phyloP scores from a whole-genome alignment of 2,888 invertebrate genomes.

The Galerucella calmariensis region DNA sequence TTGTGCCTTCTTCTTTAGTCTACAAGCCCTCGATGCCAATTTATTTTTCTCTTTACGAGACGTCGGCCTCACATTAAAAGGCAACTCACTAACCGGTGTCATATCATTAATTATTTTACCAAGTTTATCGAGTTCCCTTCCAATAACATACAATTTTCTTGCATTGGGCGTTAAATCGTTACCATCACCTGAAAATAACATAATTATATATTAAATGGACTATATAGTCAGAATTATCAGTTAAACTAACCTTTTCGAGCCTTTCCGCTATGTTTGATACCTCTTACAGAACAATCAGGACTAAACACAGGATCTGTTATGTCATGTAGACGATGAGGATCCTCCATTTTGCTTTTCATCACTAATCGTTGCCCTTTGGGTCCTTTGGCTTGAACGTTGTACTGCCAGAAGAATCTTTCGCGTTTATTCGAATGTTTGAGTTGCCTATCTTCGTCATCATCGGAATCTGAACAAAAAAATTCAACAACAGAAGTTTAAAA shows the following conservation, averaged over 20 bases:
- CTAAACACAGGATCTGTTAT: conserved; percentile 97
- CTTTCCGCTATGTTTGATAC: conserved; percentile 87
- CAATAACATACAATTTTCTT: conserved; percentile 88
- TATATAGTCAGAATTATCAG: no score
- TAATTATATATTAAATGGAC: no score
- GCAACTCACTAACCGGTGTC: conserved; percentile 94
- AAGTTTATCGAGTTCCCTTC: conserved; percentile 90
- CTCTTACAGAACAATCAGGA: conserved; percentile 88
- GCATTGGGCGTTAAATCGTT: conserved; percentile 97
- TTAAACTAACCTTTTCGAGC: conserved; percentile 44
- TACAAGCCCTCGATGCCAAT: conserved; percentile 94
- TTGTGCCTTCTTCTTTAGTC: conserved; percentile 98
- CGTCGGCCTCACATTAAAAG: conserved; percentile 87
- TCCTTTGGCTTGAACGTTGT: conserved; percentile 97
- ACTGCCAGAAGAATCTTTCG: conserved; percentile 96
- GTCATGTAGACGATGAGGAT: conserved; percentile 91
- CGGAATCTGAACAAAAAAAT: conserved; percentile 68
- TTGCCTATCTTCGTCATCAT: conserved; percentile 67
- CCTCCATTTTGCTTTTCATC: conserved; percentile 85
- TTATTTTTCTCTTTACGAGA: conserved; percentile 99
- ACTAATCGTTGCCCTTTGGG: conserved; percentile 93
- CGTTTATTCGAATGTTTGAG: conserved; percentile 70
- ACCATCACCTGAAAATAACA: conserved; percentile 79
- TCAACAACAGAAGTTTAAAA: not conserved
- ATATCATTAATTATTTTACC: conserved; percentile 93